Base-by-base conservation (phyloP, 1,140 invertebrate genomes). In the Trachelipus rathkii region DNA sequence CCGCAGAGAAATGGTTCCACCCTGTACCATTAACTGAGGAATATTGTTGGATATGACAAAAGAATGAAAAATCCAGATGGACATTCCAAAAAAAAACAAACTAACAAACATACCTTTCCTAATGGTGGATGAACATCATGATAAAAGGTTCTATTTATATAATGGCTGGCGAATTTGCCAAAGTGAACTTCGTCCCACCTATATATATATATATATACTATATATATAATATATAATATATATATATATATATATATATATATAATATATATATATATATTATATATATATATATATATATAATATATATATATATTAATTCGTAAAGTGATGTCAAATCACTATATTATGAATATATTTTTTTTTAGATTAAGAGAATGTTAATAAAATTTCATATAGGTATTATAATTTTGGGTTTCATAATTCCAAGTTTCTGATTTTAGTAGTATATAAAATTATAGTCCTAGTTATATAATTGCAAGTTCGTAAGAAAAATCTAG, bases 131-230 rank as follows among this genome's bases (percentile, higher is more conserved):
- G 77, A 10, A 78, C 77, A 19, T 78, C 77, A 44, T 78, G 73
- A 71, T 75, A 75, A 60, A 78, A 75, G 5, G 70, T 75, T 5
- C 73, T 43, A 33, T 78, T 78, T 11, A 78, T 53, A 45, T 78
- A 78, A 19, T 78, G 77, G 43, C 75, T 78, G 7, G 77, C 73
- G 21, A 78, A 78, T 5, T 68, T 78, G 0, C 77, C 77, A 11
- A 78, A 78, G 10, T 78, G 77, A 6, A 78, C 77, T 50, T 78
- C 77, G 19, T 78, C 77, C 77, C 77, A 78, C 43, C 77, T 78
- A 71, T 66, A 23, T 66, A 68, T 21, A 68, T 8, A 33, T 33
- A 33, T 33, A 33, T 33, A 33, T 33, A 33, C n/a, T 33, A 33
- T 33, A 33, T 33, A 33, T 19, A 68, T 68, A 68, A 68, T 68